phyloP scores from a whole-genome alignment of 2,888 invertebrate species.

The Athripsodes cinereus region DNA sequence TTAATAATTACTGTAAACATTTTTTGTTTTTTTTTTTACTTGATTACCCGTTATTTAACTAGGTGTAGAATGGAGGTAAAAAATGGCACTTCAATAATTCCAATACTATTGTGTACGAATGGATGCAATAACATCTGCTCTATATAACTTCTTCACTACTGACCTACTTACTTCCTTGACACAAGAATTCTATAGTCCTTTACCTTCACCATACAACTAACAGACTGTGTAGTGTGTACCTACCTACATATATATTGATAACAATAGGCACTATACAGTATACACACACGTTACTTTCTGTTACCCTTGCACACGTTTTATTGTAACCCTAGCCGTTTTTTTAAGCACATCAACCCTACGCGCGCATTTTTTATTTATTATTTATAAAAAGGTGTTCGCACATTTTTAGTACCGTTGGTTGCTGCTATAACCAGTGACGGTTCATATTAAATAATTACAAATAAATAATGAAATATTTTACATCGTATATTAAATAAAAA shows the following conservation, averaged over 20 bases:
- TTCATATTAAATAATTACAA: no score
- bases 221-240: no score
- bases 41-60: no score
- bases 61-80: not conserved
- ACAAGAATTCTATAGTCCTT: not conserved
- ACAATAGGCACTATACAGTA: not conserved
- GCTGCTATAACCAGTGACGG: no score
- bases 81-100: not conserved
- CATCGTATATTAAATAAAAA: no score
- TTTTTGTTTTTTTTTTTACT: no score
- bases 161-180: not conserved
- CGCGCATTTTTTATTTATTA: slow-evolving; percentile 11
- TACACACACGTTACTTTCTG: not conserved
- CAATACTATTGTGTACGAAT: no score
- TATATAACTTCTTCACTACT: not conserved
- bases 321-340: slow-evolving; percentile 24
- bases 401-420: slow-evolving; percentile 15
- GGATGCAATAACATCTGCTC: not conserved
- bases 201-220: not conserved
- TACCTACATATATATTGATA: no score
- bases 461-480: no score
- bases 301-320: slow-evolving; percentile 23
- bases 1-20: no score
- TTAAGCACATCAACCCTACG: slow-evolving; percentile 17
- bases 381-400: slow-evolving; percentile 25